Percentiles rank a stretch among this genome's conserved stretches.
Evolutionary conservation across 2,888 invertebrate genomes (phyloP).

Genomic region (Sceliomorpha sp.): DNA sequence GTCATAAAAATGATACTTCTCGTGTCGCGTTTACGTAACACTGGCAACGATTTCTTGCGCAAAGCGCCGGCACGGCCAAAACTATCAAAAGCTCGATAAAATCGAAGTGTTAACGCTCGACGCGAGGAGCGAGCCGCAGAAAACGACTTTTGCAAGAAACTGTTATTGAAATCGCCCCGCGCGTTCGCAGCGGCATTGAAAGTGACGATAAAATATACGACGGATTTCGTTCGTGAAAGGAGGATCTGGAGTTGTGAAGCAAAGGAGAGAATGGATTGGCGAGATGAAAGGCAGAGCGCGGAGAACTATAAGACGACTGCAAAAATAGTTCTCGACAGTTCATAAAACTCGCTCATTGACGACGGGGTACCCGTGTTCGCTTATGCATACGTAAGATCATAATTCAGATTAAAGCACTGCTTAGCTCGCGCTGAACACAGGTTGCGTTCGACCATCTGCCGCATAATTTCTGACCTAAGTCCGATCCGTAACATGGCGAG

Average conservation of each 20-base stretch:
- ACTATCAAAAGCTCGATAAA: too few relatives aligned
- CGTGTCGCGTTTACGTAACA: too few relatives aligned
- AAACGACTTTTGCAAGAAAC: too few relatives aligned
- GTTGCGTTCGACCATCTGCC: slow-evolving; percentile 56
- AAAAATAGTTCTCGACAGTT: slow-evolving; percentile 31
- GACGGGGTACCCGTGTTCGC: slow-evolving; percentile 8
- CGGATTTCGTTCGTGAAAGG: slow-evolving; percentile 15
- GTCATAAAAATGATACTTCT: too few relatives aligned
- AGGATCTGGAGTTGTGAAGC: background rate
- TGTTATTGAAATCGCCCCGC: too few relatives aligned
- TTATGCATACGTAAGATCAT: slow-evolving; percentile 53
- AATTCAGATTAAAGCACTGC: slow-evolving; percentile 55
- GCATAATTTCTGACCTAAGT: slow-evolving; percentile 58
- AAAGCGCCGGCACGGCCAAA: too few relatives aligned
- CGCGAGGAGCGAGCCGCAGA: too few relatives aligned
- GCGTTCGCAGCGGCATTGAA: background rate
- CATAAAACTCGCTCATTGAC: slow-evolving; percentile 50
- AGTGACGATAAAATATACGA: slow-evolving; percentile 18
- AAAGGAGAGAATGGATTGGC: background rate
- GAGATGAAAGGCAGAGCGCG: slow-evolving; percentile 3
- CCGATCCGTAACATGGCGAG: slow-evolving; percentile 3
- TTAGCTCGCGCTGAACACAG: slow-evolving; percentile 43
- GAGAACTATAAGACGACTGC: background rate
- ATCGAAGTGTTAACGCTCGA: too few relatives aligned
- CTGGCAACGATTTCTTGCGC: too few relatives aligned